Conservation (phyloP, 2,888 invertebrate species). For the Galerucella calmariensis region DNA sequence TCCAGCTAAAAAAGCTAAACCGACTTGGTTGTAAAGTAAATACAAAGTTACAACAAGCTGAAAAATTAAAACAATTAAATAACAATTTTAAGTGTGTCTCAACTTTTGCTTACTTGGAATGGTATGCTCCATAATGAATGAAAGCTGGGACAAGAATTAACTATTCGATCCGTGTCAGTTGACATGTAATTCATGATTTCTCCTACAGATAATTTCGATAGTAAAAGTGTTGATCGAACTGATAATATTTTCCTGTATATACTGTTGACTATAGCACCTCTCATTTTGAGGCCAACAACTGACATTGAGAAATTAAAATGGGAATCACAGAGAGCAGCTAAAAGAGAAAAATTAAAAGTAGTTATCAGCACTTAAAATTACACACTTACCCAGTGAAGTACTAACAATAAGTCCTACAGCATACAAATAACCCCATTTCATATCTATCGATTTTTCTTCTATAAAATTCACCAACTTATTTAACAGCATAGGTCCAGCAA, state of each 20-base stretch:
- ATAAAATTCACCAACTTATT: constrained; percentile 84
- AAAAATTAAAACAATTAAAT: constrained; percentile 47
- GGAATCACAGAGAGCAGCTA: constrained; percentile 81
- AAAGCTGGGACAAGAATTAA: constrained; percentile 95
- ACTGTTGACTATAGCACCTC: constrained; percentile 84
- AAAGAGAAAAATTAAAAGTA: constrained; percentile 46
- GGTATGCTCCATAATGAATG: constrained; percentile 98
- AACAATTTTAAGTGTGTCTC: not conserved
- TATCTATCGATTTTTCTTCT: constrained; percentile 76
- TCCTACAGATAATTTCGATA: constrained; percentile 73
- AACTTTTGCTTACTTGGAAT: constrained; percentile 73
- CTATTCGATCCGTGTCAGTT: constrained; percentile 93
- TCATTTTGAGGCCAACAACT: constrained; percentile 86
- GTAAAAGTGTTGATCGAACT: constrained; percentile 59
- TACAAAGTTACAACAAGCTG: constrained; percentile 84
- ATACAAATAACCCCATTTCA: constrained; percentile 73
- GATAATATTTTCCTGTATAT: constrained; percentile 79
- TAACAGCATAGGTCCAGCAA: constrained; percentile 89
- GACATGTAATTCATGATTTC: constrained; percentile 97
- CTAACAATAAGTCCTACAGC: constrained; percentile 74
- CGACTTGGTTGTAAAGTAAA: constrained; percentile 88
- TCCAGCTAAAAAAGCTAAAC: constrained; percentile 91
- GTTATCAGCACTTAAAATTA: not conserved
- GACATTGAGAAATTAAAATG: constrained; percentile 93
- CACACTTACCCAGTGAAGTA: constrained; percentile 74